A percentile compares a stretch with the other conserved stretches of the same genome.
These are phyloP conservation scores for Tinea pellionella DNA, from an alignment of 2,888 invertebrate genomes.

Conservation along the genomic window DNA sequence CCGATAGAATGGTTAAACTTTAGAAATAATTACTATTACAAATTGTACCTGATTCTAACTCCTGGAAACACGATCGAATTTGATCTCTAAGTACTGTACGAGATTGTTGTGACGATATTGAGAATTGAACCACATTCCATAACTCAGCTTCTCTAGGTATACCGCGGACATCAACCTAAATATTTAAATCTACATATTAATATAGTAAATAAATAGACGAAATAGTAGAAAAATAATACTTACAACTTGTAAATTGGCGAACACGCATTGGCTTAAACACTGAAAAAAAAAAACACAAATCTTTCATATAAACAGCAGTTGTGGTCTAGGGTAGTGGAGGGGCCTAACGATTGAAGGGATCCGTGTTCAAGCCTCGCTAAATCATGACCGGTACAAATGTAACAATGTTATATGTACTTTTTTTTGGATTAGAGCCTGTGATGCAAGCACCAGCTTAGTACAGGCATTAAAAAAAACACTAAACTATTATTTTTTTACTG, in stretches of 20 bases:
- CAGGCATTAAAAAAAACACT: no score
- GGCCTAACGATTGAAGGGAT: no score
- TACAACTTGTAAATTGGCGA: constrained; percentile 62
- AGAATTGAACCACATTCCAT: constrained; percentile 47
- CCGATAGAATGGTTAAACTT: no score
- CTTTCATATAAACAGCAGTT: no score
- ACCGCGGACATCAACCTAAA: constrained; percentile 51
- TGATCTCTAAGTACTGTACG: constrained; percentile 44
- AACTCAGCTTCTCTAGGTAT: constrained; percentile 56
- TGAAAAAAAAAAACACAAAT: constrained; percentile 29
- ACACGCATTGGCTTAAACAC: constrained; percentile 64
- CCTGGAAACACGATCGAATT: constrained; percentile 53
- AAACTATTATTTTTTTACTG: no score
- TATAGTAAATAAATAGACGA: neutral
- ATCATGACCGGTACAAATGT: no score
- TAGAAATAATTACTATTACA: no score
- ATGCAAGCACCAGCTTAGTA: no score
- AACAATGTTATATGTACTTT: no score
- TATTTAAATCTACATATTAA: neutral
- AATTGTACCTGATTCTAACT: constrained; percentile 53
- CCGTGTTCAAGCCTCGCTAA: no score
- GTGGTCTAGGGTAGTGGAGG: no score
- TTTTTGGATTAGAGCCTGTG: no score
- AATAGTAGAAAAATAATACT: constrained; percentile 23
- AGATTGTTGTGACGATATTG: constrained; percentile 55